Conservation (phyloP, 2,113 vertebrate species). For the Pica pica region DNA sequence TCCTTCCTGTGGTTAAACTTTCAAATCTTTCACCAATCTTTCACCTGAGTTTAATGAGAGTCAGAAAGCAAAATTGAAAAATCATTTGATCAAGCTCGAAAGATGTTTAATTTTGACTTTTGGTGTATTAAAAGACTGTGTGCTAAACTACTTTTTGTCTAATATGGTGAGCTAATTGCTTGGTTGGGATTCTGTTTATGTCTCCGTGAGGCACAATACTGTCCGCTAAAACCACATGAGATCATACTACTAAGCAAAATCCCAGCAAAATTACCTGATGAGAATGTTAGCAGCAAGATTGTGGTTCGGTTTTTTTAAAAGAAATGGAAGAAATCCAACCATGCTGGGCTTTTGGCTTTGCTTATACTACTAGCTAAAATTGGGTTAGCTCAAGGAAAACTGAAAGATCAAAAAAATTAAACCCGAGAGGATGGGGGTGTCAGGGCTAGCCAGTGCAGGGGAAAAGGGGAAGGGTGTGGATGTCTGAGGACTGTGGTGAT, state of each 20-base stretch:
- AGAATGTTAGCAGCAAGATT: background rate
- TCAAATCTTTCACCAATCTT: background rate
- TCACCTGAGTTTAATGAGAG: background rate
- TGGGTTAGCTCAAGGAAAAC: background rate
- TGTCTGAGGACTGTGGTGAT: background rate
- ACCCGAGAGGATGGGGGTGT: background rate
- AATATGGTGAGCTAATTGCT: background rate
- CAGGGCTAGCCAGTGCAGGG: background rate
- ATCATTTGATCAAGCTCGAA: background rate
- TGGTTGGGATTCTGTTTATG: background rate
- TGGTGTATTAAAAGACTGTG: background rate
- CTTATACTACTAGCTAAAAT: background rate
- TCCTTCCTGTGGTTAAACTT: background rate
- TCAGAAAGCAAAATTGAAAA: background rate
- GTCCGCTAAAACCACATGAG: background rate
- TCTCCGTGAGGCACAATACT: background rate
- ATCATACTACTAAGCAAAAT: background rate
- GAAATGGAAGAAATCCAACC: slow-evolving; percentile 8
- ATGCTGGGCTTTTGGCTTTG: slow-evolving; percentile 5
- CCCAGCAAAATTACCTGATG: background rate
- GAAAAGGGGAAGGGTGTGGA: background rate
- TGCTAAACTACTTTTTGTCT: background rate
- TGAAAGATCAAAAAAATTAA: background rate
- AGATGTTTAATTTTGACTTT: background rate
- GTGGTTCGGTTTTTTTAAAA: background rate